Evolutionary conservation across 2,888 invertebrate genomes (phyloP), one percentile per base, ranked within the genome.

Genomic region (Acronicta psi): DNA sequence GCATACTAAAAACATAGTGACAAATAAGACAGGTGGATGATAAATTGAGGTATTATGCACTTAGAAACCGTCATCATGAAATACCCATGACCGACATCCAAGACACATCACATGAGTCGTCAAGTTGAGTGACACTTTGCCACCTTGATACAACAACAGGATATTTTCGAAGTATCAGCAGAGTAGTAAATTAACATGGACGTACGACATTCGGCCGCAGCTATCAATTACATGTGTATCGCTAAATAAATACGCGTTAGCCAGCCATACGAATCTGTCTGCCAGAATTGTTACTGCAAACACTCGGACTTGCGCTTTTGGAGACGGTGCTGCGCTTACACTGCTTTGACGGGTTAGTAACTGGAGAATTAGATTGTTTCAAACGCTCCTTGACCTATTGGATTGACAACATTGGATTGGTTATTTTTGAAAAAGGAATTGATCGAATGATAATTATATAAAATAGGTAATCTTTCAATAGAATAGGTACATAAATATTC

Each of bases 201-300:
- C 45, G 77, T 79, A 82, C 81, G 85, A 81, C 85, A 85, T 85
- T 83, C 78, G 75, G 73, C 69, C 79, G 73, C 70, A 74, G 67
- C 68, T 77, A 83, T 86, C 90, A 90, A 89, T 92, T 91, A 92
- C 87, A 89, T 83, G 81, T 85, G 80, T 87, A 86, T 88, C 89
- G 91, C 91, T 92, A 91, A 92, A 89, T 81, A 92, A 89, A 91
- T 83, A 87, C 74, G 81, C 81, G 84, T 89, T 88, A 86, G 83
- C 79, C 84, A 86, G 83, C 78, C 84, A 85, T 83, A 85, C 82
- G 84, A 85, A 86, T 88, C 86, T 83, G 79, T 72, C 73, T 67
- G 80, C 79, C 82, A 76, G 77, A 90, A 92, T 91, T 89, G 89
- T 71, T 85, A 88, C 81, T 69, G 75, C 86, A 90, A 91, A 90